Evolutionary conservation across 2,797 vertebrate genomes (phyloP), one percentile per base, ranked within the genome.

Genomic region (Podarcis siculus): DNA sequence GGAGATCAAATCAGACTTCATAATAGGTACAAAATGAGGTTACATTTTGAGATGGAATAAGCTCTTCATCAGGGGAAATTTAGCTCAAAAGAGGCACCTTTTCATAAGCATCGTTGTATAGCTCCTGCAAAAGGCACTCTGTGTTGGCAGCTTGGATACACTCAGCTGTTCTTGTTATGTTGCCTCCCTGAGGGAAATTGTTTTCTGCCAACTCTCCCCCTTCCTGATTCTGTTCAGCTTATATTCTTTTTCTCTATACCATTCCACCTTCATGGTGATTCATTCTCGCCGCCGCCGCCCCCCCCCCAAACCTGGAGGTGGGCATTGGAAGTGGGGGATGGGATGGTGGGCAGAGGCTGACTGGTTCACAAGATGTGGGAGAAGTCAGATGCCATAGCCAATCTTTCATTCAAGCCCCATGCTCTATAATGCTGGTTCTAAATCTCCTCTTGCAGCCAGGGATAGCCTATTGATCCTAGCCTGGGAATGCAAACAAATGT

Each of bases 401-500:
- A 7, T 25, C 27, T 71, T 72, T 88, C 66, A 61, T 79, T 83
- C 72, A 72, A 61, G 39, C 21, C 30, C 76, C 75, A n/a, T 32
- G 17, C 58, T 71, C 45, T 72, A 42, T 69, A 39, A 23, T 75
- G 27, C 49, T 72, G 45, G 71, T 58, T 71, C 69, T 49, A 80
- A 85, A 75, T 85, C 83, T 85, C 4, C 1, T 49, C 45, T 13
- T 27, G 35, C 27, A 4, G 45, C 30, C 45, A 73, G 17, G 69
- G 55, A 75, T 27, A 66, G 27, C n/a, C 58, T 75, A 89, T 80
- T 89, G 67, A 89, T 89, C 77, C 39, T 23, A 61, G 67, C 39
- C 76, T 67, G 27, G 69, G 77, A 84, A 75, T 84, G 69, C 69
- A 80, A 83, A 83, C 86, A 87, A 84, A 86, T 86, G 10, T 71